Percentiles rank a stretch among this genome's conserved stretches.
phyloP scores from a whole-genome alignment of 2,113 vertebrate species.

The Mormyrus lacerda region DNA sequence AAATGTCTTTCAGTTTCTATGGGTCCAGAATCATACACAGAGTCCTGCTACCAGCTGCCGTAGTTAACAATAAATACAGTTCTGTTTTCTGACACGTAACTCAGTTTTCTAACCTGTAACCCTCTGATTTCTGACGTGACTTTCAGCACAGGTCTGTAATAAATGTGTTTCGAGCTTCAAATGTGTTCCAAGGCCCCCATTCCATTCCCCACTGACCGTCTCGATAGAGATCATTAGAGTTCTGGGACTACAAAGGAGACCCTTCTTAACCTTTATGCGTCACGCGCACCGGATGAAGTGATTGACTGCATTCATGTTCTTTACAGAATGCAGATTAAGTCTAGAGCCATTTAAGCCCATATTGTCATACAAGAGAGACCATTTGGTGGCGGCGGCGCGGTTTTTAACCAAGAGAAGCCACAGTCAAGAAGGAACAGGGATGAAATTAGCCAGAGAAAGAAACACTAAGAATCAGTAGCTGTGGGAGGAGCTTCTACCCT shows the following conservation, averaged over 20 bases:
- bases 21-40: not conserved
- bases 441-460: not conserved
- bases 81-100: not conserved
- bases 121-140: not conserved
- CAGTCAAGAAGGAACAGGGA: not conserved
- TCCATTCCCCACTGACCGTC: not conserved
- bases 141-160: not conserved
- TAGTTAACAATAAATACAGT: not conserved
- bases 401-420: not conserved
- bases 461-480: not conserved
- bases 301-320: not conserved
- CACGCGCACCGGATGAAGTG: not conserved
- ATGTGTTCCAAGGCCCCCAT: not conserved
- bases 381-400: not conserved
- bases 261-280: not conserved
- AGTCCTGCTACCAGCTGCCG: not conserved
- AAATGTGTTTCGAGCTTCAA: not conserved
- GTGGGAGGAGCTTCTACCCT: not conserved
- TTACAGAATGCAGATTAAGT: not conserved
- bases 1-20: not conserved
- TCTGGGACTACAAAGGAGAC: not conserved
- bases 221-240: not conserved
- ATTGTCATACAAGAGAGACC: not conserved
- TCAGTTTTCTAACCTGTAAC: not conserved
- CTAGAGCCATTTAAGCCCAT: not conserved